Percentiles rank a stretch among this genome's conserved stretches.
These are phyloP conservation scores for Probosciger aterrimus DNA, from an alignment of 2,113 vertebrate species.

Conservation along the genomic window DNA sequence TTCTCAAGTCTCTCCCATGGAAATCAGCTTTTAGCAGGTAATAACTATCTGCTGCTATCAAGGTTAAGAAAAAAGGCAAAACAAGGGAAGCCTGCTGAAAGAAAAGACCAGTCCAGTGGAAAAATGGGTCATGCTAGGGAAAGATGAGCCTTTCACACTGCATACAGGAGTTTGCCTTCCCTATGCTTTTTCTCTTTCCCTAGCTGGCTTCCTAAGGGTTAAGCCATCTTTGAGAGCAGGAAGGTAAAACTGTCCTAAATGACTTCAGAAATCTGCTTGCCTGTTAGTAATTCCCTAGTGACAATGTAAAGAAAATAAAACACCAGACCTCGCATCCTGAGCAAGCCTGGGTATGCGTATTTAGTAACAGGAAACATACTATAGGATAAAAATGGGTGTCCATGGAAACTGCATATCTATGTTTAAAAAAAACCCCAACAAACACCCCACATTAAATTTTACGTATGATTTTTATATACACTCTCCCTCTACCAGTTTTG, in stretches of 20 bases:
- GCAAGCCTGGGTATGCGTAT: conserved; percentile 60
- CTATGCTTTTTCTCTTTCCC: neutral
- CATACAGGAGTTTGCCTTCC: neutral
- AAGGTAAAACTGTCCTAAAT: conserved; percentile 53
- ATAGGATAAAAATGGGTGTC: conserved; percentile 53
- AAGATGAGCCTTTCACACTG: neutral
- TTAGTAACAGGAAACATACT: conserved; percentile 62
- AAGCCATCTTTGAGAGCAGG: neutral
- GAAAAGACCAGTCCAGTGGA: neutral
- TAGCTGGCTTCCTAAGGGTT: conserved; percentile 9
- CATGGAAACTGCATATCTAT: conserved; percentile 56
- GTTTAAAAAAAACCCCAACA: neutral
- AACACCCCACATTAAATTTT: neutral
- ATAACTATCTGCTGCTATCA: neutral
- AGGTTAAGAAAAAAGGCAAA: neutral
- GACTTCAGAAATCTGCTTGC: conserved; percentile 53
- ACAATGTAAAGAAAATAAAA: conserved; percentile 60
- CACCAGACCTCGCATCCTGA: conserved; percentile 34
- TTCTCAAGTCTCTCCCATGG: too few relatives aligned
- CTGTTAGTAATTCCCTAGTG: conserved; percentile 61
- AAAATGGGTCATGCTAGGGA: neutral
- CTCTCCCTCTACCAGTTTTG: neutral
- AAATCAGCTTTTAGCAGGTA: neutral
- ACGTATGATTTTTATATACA: neutral
- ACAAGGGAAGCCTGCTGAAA: neutral